Evolutionary conservation across 2,888 invertebrate genomes (phyloP).

Genomic region (Ephialtes manifestator): DNA sequence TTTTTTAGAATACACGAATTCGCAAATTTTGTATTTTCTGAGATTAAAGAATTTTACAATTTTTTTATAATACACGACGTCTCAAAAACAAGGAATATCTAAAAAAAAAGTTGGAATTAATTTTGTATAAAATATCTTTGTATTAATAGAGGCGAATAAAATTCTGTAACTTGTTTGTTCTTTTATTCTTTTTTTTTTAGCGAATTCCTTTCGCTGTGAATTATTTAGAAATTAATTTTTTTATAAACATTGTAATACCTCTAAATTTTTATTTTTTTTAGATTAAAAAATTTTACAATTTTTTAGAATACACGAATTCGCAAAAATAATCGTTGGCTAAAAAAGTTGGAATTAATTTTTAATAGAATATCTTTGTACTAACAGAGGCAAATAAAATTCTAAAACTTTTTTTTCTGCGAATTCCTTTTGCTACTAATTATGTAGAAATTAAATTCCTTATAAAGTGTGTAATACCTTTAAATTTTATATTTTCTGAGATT

Average conservation of each 20-base stretch:
- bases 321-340: too few species aligned
- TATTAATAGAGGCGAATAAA: neutral
- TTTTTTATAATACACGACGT: neutral
- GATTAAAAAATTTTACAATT: too few species aligned
- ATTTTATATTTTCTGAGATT: neutral
- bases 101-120: neutral
- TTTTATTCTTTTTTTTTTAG: too few species aligned
- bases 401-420: neutral
- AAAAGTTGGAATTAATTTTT: neutral
- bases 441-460: neutral
- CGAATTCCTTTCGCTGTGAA: too few species aligned
- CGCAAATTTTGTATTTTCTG: neutral
- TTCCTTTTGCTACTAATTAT: neutral
- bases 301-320: too few species aligned
- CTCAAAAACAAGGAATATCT: neutral
- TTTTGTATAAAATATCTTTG: neutral
- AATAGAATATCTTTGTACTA: neutral
- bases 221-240: too few species aligned
- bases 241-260: too few species aligned
- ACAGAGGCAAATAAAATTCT: neutral
- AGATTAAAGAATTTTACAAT: too few species aligned
- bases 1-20: too few species aligned
- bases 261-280: too few species aligned
- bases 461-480: neutral
- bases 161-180: neutral